Conservation (phyloP, 2,113 vertebrate species). For the Alethe castanea region DNA sequence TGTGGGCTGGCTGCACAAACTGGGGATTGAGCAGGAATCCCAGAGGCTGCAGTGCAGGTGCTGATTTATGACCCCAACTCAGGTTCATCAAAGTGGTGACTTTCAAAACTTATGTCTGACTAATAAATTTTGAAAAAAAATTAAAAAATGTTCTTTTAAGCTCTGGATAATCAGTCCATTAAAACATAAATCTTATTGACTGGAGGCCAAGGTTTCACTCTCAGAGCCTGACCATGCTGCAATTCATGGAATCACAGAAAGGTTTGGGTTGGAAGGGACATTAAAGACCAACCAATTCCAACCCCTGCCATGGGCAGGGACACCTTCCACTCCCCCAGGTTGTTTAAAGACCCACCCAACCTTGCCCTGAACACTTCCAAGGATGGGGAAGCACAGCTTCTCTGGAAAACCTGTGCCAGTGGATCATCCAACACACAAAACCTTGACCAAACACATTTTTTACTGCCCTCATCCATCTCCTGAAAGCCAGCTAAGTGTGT, state of each 20-base stretch:
- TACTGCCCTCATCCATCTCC: not conserved
- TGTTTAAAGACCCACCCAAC: not conserved
- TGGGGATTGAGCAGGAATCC: conserved; percentile 40
- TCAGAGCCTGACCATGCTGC: not conserved
- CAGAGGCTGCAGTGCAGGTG: conserved; percentile 36
- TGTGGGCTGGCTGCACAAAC: conserved; percentile 44
- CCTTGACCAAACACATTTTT: not conserved
- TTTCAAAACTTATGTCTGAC: conserved; percentile 29
- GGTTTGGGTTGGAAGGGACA: not conserved
- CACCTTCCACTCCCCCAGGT: not conserved
- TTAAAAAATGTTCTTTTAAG: conserved; percentile 1
- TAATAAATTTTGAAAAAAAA: not conserved
- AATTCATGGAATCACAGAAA: not conserved
- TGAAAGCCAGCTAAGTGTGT: not conserved
- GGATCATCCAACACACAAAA: not conserved
- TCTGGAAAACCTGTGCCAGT: not conserved
- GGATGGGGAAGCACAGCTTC: not conserved
- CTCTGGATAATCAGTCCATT: conserved; percentile 35
- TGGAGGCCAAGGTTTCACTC: not conserved
- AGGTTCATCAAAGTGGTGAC: conserved; percentile 25
- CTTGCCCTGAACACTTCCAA: not conserved
- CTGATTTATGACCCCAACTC: conserved; percentile 48
- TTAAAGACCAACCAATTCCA: not conserved
- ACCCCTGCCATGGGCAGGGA: not conserved
- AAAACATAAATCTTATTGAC: conserved; percentile 42